Base-by-base conservation (phyloP, 1,140 invertebrate species). In the Bombus cullumanus region DNA sequence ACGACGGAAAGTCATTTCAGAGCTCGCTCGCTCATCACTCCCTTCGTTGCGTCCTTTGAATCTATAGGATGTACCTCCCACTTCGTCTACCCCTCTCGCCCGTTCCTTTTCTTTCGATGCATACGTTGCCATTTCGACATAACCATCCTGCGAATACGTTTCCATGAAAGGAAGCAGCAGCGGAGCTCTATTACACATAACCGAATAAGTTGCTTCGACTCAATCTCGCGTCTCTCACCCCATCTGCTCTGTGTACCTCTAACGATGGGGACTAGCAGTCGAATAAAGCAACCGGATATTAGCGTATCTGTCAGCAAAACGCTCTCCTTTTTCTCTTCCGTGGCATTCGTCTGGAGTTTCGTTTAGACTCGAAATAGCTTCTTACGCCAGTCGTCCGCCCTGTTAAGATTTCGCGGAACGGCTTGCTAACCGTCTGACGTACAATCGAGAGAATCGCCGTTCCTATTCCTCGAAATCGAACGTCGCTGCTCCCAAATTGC, bases 211-310 rank as follows among this genome's bases (percentile, higher is more conserved):
- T 86, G 74, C 88, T 81, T 89, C 88, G 81, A 81, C 74, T 89
- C 88, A 53, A 90, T 90, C 73, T 74, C 78, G 80, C 80, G 34
- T 18, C 72, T 64, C 83, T 47, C 74, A 34, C 34, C 47, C n/a
- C 66, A 34, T 71, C 39, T 4, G 37, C n/a, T 10, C 69, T 59
- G 74, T 77, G 85, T 62, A 81, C 43, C 59, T 81, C 68, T 82
- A 89, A 88, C 85, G 73, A 83, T 47, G 41, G 13, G 37, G 57
- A 6, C 68, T 80, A 89, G 66, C 77, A n/a, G 66, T 25, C 79
- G 69, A 83, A 78, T 85, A 90, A 90, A 89, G 74, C 57, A 18
- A 73, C 62, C 85, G 89, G 89, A 90, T 90, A 90, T 90, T 90
- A 89, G 88, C 89, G 80, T 87, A 82, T 57, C 78, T 81, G 81